Base-by-base conservation (phyloP, 2,113 vertebrate genomes). In the Dryoscopus gambensis region DNA sequence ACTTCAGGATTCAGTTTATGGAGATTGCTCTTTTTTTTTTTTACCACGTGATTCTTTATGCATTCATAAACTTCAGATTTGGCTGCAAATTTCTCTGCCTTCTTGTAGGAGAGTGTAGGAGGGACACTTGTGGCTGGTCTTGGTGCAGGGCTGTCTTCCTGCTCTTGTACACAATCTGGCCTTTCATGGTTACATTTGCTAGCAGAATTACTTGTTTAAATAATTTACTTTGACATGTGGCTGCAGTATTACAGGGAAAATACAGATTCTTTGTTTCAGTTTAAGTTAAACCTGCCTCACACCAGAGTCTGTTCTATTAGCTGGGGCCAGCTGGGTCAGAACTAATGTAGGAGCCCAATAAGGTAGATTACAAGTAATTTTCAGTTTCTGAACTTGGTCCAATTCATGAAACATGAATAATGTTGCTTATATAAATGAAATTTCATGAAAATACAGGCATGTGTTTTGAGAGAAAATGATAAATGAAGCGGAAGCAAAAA, bases 101-200 rank as follows among this genome's bases (percentile, higher is more conserved):
- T 86, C 46, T 17, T 7, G 9, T 35, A 25, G 46, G 31, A 65
- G 10, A n/a, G 70, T 59, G 42, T 55, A 59, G 84, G 52, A 96
- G 68, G 52, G 68, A 67, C 70, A 78, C 69, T 49, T 78, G 76
- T 93, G 83, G 23, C 79, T 93, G 92, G 47, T 60, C 85, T 90
- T 83, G 65, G 68, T 90, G 79, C 83, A 75, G 60, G 65, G 28
- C 68, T 78, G 5, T 70, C 64, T 42, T 85, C 33, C 78, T 88
- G 47, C 40, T 92, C 55, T 85, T 56, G n/a, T 35, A 22, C 44
- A 27, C 68, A 71, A 2, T 64, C 73, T 93, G 76, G 52, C 52
- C n/a, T 65, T 90, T 90, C 87, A 81, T 89, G 86, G 90, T 49
- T 84, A 49, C 30, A 69, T 95, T 95, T 94, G n/a, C 88, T 90